These are phyloP conservation scores for Lamellibrachia satsuma DNA, from an alignment of 2,888 invertebrate genomes.

Conservation along the genomic window DNA sequence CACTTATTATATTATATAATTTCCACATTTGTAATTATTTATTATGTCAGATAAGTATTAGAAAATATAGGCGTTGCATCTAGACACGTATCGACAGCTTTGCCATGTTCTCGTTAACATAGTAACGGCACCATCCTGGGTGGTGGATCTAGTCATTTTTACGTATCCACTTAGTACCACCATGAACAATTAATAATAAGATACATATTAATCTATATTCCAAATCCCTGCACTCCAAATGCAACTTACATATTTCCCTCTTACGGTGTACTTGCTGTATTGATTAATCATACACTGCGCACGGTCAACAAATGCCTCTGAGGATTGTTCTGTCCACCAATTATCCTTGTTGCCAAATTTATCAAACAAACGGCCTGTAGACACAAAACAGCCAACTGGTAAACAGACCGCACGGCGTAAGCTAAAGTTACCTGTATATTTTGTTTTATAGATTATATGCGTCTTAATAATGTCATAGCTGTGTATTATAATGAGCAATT, in stretches of 20 bases:
- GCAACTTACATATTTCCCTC: not conserved
- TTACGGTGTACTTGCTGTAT: slow-evolving; percentile 69
- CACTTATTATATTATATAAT: too few relatives aligned
- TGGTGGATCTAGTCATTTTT: not conserved
- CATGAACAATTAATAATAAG: not conserved
- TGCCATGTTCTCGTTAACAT: not conserved
- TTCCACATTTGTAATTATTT: too few relatives aligned
- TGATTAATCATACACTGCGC: slow-evolving; percentile 70
- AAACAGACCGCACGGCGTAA: too few relatives aligned
- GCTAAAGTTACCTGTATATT: too few relatives aligned
- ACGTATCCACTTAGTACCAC: not conserved
- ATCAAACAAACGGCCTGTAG: slow-evolving; percentile 59
- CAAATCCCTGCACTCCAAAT: not conserved
- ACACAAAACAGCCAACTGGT: not conserved
- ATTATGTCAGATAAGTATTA: too few relatives aligned
- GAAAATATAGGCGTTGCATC: too few relatives aligned
- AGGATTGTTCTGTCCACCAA: slow-evolving; percentile 60
- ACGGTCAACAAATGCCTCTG: slow-evolving; percentile 51
- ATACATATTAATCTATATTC: not conserved
- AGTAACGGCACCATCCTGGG: not conserved
- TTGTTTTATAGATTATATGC: too few relatives aligned
- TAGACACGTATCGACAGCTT: too few relatives aligned
- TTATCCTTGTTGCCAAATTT: slow-evolving; percentile 59
- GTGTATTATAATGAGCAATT: too few relatives aligned
- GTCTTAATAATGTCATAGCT: too few relatives aligned